Percentiles rank a stretch among this genome's conserved stretches.
Conservation (phyloP, 2,113 vertebrate species). For the Chlorodrepanis virens region DNA sequence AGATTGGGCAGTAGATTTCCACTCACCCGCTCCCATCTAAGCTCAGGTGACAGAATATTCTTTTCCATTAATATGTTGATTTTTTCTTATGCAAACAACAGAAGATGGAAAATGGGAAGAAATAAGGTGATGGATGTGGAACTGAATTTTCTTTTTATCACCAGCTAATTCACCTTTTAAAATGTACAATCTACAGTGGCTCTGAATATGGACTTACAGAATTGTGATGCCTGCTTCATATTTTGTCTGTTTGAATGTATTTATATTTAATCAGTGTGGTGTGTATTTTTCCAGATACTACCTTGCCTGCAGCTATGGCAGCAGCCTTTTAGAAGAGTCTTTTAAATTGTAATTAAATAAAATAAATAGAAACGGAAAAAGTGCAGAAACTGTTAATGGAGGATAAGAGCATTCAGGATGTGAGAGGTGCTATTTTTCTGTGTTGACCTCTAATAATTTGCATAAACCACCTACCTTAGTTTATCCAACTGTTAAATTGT, state of each 20-base stretch:
- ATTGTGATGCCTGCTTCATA: background rate
- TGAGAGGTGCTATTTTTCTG: background rate
- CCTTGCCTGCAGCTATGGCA: background rate
- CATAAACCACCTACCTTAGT: background rate
- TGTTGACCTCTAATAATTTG: conserved; percentile 13
- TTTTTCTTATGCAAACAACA: background rate
- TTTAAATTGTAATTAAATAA: conserved; percentile 16
- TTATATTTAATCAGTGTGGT: conserved; percentile 25
- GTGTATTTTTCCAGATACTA: background rate
- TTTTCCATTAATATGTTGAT: background rate
- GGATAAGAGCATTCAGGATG: background rate
- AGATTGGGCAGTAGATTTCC: background rate
- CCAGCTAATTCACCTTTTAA: background rate
- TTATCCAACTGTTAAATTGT: conserved; percentile 39
- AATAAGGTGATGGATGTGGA: background rate
- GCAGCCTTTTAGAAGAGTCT: background rate
- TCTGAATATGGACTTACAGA: background rate
- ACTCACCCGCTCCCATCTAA: background rate
- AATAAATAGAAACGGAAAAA: background rate
- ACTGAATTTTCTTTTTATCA: background rate
- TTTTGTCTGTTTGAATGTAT: background rate
- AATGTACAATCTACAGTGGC: background rate
- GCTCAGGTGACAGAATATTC: background rate
- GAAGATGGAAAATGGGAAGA: background rate
- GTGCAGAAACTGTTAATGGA: background rate